phyloP scores from a whole-genome alignment of 2,113 vertebrate species.

The Taurulus bubalis region DNA sequence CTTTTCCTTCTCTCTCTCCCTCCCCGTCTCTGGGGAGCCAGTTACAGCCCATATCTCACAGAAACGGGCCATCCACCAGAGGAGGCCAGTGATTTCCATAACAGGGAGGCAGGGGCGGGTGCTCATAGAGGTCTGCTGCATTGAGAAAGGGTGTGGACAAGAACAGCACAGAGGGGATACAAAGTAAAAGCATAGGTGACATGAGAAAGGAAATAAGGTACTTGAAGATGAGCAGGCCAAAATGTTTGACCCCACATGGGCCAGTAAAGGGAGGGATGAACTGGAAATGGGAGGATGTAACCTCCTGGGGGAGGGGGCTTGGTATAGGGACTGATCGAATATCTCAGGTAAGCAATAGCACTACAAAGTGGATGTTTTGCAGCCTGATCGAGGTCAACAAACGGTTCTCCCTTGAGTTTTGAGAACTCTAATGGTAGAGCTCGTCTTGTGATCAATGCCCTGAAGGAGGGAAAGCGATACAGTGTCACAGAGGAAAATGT shows the following conservation, averaged over 20 bases:
- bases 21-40: conserved; percentile 34
- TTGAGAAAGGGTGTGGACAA: conserved; percentile 19
- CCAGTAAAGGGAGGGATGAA: not conserved
- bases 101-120: not conserved
- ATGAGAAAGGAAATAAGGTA: conserved; percentile 12
- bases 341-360: conserved; percentile 53
- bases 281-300: conserved; percentile 49
- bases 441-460: not conserved
- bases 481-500: not conserved
- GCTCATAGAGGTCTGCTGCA: conserved; percentile 40
- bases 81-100: conserved; percentile 54
- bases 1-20: not conserved
- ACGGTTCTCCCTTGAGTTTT: conserved; percentile 26
- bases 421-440: not conserved
- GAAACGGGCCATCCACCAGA: conserved; percentile 45
- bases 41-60: conserved; percentile 53
- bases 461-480: conserved; percentile 4
- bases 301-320: conserved; percentile 21
- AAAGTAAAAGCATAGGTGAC: not conserved
- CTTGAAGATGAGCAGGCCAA: not conserved
- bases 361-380: not conserved
- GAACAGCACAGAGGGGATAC: not conserved
- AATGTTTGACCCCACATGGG: conserved; percentile 1
- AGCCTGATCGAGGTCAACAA: conserved; percentile 3
- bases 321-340: conserved; percentile 15